Conservation (phyloP, 2,113 vertebrate species). For the Dasyornis broadbenti region DNA sequence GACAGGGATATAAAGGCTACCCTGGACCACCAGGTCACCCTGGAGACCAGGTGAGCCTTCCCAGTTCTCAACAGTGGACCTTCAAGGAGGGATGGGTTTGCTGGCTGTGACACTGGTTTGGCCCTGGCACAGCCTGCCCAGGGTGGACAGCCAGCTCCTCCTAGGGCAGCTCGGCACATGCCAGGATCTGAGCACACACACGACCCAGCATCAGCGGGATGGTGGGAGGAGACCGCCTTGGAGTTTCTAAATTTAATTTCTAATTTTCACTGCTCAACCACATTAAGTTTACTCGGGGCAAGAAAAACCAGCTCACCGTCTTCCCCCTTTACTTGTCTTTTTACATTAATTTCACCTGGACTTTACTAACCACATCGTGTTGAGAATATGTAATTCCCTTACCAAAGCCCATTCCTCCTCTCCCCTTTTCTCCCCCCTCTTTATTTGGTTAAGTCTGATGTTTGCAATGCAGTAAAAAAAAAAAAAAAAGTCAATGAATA, state of each 20-base stretch:
- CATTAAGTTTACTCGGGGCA: background rate
- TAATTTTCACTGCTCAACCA: background rate
- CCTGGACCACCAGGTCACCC: constrained; percentile 90
- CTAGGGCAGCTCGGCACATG: too few relatives aligned
- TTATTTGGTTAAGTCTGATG: constrained; percentile 53
- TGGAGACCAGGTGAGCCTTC: constrained; percentile 88
- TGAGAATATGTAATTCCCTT: background rate
- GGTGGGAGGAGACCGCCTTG: background rate
- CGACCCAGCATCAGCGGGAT: background rate
- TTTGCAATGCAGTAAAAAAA: constrained; percentile 17
- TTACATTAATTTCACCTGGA: background rate
- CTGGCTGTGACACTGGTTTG: background rate
- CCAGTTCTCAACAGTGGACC: background rate
- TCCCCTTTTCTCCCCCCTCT: background rate
- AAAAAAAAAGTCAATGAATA: constrained; percentile 67
- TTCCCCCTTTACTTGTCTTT: background rate
- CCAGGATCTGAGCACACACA: background rate
- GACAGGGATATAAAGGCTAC: constrained; percentile 89
- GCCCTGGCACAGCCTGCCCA: background rate
- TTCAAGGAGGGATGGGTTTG: background rate
- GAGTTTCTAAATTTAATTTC: background rate
- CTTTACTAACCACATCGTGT: background rate
- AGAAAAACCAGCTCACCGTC: background rate
- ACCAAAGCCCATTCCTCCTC: background rate
- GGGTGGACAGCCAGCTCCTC: background rate